phyloP scores from a whole-genome alignment of 2,113 vertebrate species.

The Solea senegalensis region DNA sequence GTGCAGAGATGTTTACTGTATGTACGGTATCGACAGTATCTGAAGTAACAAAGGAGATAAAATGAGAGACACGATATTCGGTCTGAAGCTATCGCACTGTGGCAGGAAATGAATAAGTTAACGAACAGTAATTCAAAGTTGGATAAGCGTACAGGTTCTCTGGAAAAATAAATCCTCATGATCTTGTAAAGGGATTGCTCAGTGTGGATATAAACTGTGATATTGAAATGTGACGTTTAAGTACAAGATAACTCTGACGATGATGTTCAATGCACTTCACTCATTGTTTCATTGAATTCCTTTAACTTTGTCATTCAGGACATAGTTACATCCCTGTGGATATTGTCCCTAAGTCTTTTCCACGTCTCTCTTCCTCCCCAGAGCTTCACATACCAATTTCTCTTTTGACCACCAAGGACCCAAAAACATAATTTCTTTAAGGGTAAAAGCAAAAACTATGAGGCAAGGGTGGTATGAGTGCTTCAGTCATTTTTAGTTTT shows the following conservation, averaged over 20 bases:
- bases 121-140: too few species aligned
- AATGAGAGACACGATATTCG: too few species aligned
- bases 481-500: constrained; percentile 12
- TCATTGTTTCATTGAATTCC: constrained; percentile 7
- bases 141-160: too few species aligned
- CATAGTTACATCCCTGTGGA: not conserved
- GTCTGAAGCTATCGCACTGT: too few species aligned
- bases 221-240: too few species aligned
- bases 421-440: constrained; percentile 29
- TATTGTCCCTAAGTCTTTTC: constrained; percentile 13
- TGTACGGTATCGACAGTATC: too few species aligned
- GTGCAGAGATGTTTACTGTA: too few species aligned
- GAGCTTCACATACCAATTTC: constrained; percentile 11
- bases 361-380: constrained; percentile 1
- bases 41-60: too few species aligned
- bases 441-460: not conserved
- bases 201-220: too few species aligned
- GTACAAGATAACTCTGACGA: not conserved
- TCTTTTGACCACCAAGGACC: constrained; percentile 8
- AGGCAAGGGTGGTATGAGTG: not conserved
- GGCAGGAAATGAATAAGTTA: too few species aligned
- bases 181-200: too few species aligned
- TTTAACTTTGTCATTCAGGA: constrained; percentile 20
- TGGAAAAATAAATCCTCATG: not conserved
- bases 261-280: not conserved